A percentile compares a stretch with the other conserved stretches of the same genome.
Evolutionary conservation across 2,888 invertebrate species (phyloP).

Genomic region (Rhodophaea formosa): DNA sequence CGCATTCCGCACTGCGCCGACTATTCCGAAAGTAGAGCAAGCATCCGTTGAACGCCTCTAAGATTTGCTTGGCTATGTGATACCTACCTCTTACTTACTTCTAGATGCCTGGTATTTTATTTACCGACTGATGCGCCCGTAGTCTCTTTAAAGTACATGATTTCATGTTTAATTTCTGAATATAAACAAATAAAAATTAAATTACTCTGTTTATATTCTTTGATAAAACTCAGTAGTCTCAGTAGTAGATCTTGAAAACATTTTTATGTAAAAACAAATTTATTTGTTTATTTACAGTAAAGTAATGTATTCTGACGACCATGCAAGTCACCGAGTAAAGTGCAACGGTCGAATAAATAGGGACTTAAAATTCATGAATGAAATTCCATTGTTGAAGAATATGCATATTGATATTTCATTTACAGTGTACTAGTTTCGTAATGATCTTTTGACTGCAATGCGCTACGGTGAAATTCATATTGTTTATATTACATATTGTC

Average conservation of each 20-base stretch:
- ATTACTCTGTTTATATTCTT: not conserved
- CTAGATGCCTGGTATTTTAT: conserved; percentile 1
- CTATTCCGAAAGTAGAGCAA: conserved; percentile 62
- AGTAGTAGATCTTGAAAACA: not conserved
- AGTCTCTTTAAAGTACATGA: conserved; percentile 22
- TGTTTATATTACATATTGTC: not conserved
- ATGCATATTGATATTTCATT: conserved; percentile 21
- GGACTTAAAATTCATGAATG: conserved; percentile 29
- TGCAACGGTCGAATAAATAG: conserved; percentile 17
- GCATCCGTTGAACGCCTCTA: conserved; percentile 58
- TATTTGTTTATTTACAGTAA: not conserved
- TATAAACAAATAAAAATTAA: no score
- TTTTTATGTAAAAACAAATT: not conserved
- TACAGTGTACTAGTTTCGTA: conserved; percentile 17
- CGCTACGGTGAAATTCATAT: not conserved
- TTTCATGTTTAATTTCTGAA: no score
- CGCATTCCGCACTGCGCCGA: conserved; percentile 66
- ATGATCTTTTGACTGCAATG: not conserved
- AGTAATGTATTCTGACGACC: not conserved
- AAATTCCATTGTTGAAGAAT: conserved; percentile 26
- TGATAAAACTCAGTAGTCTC: not conserved
- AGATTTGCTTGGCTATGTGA: conserved; percentile 53
- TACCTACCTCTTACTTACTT: conserved; percentile 18
- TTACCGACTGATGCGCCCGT: not conserved
- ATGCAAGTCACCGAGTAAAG: conserved; percentile 26